Conservation (phyloP, 2,797 vertebrate genomes). For the Anguilla pacifica region DNA sequence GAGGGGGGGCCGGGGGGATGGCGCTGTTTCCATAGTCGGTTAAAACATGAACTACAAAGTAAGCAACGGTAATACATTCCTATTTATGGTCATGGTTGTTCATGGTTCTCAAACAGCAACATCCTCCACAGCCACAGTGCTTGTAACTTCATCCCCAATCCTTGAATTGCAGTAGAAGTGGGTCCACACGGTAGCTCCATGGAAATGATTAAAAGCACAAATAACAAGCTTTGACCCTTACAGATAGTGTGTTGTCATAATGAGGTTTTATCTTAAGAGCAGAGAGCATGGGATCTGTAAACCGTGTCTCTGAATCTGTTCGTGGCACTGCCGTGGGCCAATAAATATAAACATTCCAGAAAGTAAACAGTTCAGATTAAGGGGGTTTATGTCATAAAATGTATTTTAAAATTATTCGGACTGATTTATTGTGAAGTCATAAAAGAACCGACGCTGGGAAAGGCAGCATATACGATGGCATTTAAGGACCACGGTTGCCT, state of each 20-base stretch:
- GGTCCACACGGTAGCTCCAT: neutral
- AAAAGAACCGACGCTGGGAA: neutral
- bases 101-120: neutral
- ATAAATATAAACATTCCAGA: neutral
- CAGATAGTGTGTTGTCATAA: neutral
- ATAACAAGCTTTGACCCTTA: neutral
- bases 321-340: neutral
- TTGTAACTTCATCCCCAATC: neutral
- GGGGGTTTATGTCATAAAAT: neutral
- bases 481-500: neutral
- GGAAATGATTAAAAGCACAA: neutral
- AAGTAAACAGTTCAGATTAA: neutral
- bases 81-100: neutral
- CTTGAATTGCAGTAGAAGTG: neutral
- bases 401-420: neutral
- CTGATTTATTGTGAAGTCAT: neutral
- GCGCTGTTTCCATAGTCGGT: neutral
- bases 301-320: neutral
- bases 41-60: neutral
- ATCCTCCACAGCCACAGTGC: neutral
- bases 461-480: neutral
- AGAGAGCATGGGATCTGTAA: neutral
- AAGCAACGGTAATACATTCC: neutral
- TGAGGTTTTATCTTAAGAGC: neutral
- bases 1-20: neutral